Evolutionary conservation across 2,113 vertebrate genomes (phyloP).

Genomic region (Microtus pennsylvanicus): DNA sequence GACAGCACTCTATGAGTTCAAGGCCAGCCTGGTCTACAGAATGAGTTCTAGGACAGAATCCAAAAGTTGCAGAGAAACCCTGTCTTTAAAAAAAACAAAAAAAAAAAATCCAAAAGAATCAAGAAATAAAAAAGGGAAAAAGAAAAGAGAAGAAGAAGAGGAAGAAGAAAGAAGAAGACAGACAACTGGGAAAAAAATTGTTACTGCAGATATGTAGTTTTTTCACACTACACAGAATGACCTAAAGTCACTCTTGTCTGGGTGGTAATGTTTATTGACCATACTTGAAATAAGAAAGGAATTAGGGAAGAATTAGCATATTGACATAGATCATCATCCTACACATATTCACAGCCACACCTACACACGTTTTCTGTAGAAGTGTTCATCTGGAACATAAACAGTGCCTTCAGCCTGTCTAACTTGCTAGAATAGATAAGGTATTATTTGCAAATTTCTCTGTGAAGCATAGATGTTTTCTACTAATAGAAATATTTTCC

Average conservation of each 20-base stretch:
- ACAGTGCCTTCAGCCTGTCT: background rate
- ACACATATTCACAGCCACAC: too few relatives aligned
- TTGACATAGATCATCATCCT: background rate
- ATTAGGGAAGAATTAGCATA: background rate
- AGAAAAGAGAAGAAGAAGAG: too few relatives aligned
- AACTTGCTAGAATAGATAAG: conserved; percentile 37
- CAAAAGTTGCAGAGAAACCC: too few relatives aligned
- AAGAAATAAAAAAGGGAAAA: too few relatives aligned
- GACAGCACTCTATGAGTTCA: too few relatives aligned
- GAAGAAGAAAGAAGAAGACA: too few relatives aligned
- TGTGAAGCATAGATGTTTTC: background rate
- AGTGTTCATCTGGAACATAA: background rate
- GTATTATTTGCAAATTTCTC: conserved; percentile 65
- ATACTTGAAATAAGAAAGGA: background rate
- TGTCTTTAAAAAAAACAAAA: too few relatives aligned
- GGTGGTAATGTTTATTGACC: background rate
- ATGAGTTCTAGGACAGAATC: too few relatives aligned
- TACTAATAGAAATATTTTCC: conserved; percentile 51
- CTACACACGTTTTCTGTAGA: background rate
- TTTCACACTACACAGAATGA: background rate
- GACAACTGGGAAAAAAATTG: background rate
- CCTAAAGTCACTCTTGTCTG: background rate
- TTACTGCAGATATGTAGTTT: background rate
- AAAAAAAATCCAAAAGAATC: too few relatives aligned
- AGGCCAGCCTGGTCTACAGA: too few relatives aligned